A percentile compares a stretch with the other conserved stretches of the same genome.
phyloP scores from a whole-genome alignment of 2,888 invertebrate genomes.

The Phragmatobia fuliginosa region DNA sequence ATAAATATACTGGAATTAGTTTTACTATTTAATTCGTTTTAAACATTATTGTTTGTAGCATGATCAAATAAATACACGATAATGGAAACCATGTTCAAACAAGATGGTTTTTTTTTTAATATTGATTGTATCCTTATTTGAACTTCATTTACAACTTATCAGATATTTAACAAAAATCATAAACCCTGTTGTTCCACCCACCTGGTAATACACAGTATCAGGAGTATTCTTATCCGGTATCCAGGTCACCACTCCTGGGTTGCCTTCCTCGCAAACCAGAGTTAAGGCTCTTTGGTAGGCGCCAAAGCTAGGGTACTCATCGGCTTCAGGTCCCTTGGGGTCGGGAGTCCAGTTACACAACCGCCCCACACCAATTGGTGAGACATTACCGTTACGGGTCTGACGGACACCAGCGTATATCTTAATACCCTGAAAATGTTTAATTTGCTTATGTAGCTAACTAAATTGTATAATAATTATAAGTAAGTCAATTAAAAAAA shows the following conservation, averaged over 20 bases:
- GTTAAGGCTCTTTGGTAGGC: slow-evolving; percentile 95
- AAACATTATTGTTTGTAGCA: too few species aligned
- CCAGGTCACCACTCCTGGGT: slow-evolving; percentile 95
- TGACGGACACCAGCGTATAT: slow-evolving; percentile 94
- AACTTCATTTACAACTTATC: not conserved
- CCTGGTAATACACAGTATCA: slow-evolving; percentile 97
- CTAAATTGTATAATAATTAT: too few species aligned
- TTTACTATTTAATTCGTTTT: too few species aligned
- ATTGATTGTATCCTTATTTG: not conserved
- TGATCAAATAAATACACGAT: not conserved
- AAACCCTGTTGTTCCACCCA: slow-evolving; percentile 58
- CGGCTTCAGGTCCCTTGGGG: slow-evolving; percentile 89
- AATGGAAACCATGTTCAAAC: too few species aligned
- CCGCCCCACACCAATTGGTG: slow-evolving; percentile 93
- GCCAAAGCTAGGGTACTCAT: slow-evolving; percentile 95
- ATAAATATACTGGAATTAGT: not conserved
- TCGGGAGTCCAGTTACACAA: slow-evolving; percentile 96
- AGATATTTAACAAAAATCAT: not conserved
- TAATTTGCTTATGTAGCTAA: too few species aligned
- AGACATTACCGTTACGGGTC: slow-evolving; percentile 89
- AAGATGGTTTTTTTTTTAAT: not conserved
- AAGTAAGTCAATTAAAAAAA: too few species aligned
- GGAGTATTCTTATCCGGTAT: slow-evolving; percentile 95
- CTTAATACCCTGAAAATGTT: slow-evolving; percentile 87
- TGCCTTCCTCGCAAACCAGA: slow-evolving; percentile 93